Evolutionary conservation across 2,113 vertebrate genomes (phyloP).

Genomic region (Neofelis nebulosa): DNA sequence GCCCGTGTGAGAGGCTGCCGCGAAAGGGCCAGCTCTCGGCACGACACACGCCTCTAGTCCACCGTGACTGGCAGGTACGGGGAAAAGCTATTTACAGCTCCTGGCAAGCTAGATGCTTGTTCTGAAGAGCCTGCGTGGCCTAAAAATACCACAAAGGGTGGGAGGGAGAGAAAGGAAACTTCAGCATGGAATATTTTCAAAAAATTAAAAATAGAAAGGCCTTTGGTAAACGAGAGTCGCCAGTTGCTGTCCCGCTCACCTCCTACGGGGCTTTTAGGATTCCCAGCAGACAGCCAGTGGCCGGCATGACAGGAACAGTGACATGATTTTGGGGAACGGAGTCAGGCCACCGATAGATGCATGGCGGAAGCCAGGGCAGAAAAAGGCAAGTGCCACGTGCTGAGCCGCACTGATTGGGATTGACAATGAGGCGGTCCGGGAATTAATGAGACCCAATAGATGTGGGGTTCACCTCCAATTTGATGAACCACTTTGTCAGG

Average conservation of each 20-base stretch:
- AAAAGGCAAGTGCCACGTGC: constrained; percentile 31
- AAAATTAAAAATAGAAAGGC: constrained; percentile 79
- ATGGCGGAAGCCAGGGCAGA: background rate
- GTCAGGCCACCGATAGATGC: constrained; percentile 45
- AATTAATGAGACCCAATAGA: constrained; percentile 70
- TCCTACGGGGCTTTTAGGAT: constrained; percentile 59
- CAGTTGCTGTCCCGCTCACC: constrained; percentile 42
- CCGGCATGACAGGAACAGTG: background rate
- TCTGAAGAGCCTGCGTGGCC: constrained; percentile 60
- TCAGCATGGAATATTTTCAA: constrained; percentile 72
- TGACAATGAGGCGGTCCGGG: constrained; percentile 55
- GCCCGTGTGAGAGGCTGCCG: constrained; percentile 46
- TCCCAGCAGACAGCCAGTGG: constrained; percentile 23
- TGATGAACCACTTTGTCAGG: constrained; percentile 77
- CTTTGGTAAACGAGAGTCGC: constrained; percentile 44
- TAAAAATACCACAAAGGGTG: constrained; percentile 76
- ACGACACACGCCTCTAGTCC: constrained; percentile 69
- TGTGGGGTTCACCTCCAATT: constrained; percentile 29
- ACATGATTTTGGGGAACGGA: constrained; percentile 66
- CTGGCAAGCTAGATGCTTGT: constrained; percentile 63
- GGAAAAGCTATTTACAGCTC: constrained; percentile 72
- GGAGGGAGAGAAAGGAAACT: constrained; percentile 59
- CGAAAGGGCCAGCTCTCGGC: constrained; percentile 66
- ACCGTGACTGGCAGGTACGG: constrained; percentile 73
- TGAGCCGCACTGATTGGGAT: constrained; percentile 49